Base-by-base conservation (phyloP, 2,888 invertebrate genomes). In the Erebia aethiops region DNA sequence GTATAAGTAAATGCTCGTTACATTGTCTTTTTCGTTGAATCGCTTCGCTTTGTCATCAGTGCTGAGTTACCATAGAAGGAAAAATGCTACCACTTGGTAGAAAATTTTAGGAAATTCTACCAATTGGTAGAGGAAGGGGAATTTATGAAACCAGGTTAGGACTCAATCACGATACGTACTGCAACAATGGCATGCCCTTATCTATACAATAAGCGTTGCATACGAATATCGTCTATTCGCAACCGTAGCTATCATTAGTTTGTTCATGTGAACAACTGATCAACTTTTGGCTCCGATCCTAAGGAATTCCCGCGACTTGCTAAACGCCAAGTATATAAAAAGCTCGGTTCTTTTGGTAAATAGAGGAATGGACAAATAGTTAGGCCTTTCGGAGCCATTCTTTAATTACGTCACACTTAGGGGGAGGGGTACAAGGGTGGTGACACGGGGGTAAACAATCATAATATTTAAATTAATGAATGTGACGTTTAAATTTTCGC, bases 171-270 rank as follows among this genome's bases (percentile, higher is more conserved):
- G 91, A 92, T 87, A 86, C 88, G 93, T 93, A 93, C 91, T 93
- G 92, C 93, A 93, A 92, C 92, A 85, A 88, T 85, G 89, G 89
- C 87, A 87, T 84, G 87, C 90, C 91, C 92, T 91, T 92, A 92
- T 93, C 87, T 82, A 88, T 90, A 91, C 89, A 93, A 93, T 93
- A 93, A 93, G 93, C 92, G 93, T 93, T 93, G 93, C 92, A 93
- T 93, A 93, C 93, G 89, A 85, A 78, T 81, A 87, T 91, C 91
- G 92, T 87, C 82, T 80, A 70, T 76, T 72, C 81, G 81, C 78
- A 79, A 81, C 78, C 74, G 62, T 77, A 84, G 87, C 89, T 90
- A 87, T 79, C 79, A 80, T 79, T 85, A 87, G 87, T 89, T 49
- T 88, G 88, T 86, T 78, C 74, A 71, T 66, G 61, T 52, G 56